These are phyloP conservation scores for Galagoides demidoff DNA, from an alignment of 2,797 vertebrate species.

Conservation along the genomic window DNA sequence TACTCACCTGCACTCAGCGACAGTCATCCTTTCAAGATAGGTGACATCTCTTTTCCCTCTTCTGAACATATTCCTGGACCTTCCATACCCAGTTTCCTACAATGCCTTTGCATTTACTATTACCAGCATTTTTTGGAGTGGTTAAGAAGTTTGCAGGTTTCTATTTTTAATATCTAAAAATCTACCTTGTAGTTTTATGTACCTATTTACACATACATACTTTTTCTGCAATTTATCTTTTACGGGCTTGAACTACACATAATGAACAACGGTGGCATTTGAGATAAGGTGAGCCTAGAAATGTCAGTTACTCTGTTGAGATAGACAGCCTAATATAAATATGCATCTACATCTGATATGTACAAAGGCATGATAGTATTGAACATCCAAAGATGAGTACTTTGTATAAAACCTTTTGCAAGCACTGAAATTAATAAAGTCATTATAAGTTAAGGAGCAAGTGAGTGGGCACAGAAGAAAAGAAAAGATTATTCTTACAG, in stretches of 20 bases:
- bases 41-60: not conserved
- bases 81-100: not conserved
- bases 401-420: constrained; percentile 62
- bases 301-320: not conserved
- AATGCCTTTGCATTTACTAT: not conserved
- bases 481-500: constrained; percentile 63
- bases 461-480: constrained; percentile 67
- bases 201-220: not conserved
- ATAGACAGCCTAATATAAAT: constrained; percentile 46
- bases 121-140: not conserved
- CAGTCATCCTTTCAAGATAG: not conserved
- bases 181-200: not conserved
- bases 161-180: not conserved
- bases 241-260: not conserved
- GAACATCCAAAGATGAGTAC: constrained; percentile 56
- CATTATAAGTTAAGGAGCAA: constrained; percentile 71
- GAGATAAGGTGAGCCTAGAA: constrained; percentile 41
- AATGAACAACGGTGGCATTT: constrained; percentile 34
- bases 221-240: constrained; percentile 35
- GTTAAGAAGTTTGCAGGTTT: not conserved
- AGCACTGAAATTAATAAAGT: constrained; percentile 68
- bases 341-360: constrained; percentile 35
- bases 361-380: constrained; percentile 33
- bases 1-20: not conserved
- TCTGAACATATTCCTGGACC: not conserved